Evolutionary conservation across 2,888 invertebrate genomes (phyloP).

Genomic region (Lasiommata megera): DNA sequence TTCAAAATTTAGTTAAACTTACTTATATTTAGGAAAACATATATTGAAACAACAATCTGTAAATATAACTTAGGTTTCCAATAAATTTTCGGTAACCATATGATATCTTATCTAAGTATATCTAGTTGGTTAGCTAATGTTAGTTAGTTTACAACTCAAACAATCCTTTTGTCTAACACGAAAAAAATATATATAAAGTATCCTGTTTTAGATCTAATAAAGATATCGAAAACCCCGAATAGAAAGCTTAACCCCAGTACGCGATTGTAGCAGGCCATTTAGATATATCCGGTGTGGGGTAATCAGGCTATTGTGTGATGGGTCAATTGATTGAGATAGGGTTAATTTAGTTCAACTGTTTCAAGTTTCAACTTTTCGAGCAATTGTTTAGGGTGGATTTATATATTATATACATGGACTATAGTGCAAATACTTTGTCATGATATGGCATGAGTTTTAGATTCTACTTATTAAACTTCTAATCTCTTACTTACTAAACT

Average conservation of each 20-base stretch:
- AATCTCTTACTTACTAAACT: no score
- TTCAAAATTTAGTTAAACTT: no score
- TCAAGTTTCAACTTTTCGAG: constrained; percentile 1
- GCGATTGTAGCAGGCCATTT: constrained; percentile 65
- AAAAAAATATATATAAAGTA: not conserved
- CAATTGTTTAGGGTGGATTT: constrained; percentile 1
- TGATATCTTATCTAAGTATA: no score
- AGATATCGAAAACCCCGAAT: constrained; percentile 56
- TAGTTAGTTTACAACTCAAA: not conserved
- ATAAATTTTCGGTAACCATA: no score
- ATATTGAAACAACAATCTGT: no score
- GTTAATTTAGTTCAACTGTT: constrained; percentile 30
- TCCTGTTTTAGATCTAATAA: constrained; percentile 47
- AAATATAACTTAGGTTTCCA: no score
- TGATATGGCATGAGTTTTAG: no score
- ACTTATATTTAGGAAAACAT: no score
- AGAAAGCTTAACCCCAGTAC: constrained; percentile 46
- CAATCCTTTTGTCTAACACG: constrained; percentile 1
- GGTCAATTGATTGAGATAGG: constrained; percentile 34
- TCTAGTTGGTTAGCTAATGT: no score
- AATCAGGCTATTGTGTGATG: constrained; percentile 42
- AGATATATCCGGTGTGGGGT: constrained; percentile 60
- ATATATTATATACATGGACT: no score
- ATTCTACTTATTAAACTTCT: no score
- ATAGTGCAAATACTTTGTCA: no score